Conservation (phyloP, 2,888 invertebrate genomes). For the Cryptophagus acutangulus region DNA sequence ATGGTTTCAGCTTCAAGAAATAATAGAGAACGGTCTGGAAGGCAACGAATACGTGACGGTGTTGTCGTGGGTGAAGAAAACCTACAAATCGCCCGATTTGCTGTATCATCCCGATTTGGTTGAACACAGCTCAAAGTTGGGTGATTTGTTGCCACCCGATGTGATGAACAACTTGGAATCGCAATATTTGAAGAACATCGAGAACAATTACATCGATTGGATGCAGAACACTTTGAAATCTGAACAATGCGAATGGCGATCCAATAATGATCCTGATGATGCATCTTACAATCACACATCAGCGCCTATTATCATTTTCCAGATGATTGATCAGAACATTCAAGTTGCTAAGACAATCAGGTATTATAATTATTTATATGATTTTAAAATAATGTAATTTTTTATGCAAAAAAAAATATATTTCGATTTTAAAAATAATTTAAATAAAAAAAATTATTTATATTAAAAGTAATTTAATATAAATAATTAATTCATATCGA, state of each 20-base stretch:
- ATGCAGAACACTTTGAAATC: constrained; percentile 88
- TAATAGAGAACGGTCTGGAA: constrained; percentile 82
- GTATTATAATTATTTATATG: constrained; percentile 16
- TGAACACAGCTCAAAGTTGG: constrained; percentile 51
- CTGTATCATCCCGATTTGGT: constrained; percentile 80
- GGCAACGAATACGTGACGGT: constrained; percentile 96
- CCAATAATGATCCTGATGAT: constrained; percentile 73
- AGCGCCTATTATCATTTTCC: constrained; percentile 93
- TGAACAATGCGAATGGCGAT: constrained; percentile 91
- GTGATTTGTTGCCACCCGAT: constrained; percentile 71
- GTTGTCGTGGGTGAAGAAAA: constrained; percentile 87
- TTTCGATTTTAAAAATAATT: too few relatives aligned
- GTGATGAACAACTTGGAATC: constrained; percentile 74
- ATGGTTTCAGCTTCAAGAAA: constrained; percentile 66
- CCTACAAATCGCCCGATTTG: constrained; percentile 82
- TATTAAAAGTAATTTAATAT: too few relatives aligned
- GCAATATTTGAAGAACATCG: constrained; percentile 83
- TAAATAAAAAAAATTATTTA: too few relatives aligned
- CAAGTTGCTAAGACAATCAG: constrained; percentile 60
- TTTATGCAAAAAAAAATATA: too few relatives aligned
- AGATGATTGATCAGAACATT: constrained; percentile 97
- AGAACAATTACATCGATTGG: constrained; percentile 90
- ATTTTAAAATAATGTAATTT: too few relatives aligned
- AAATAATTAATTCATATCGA: too few relatives aligned
- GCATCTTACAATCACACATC: constrained; percentile 85